Base-by-base conservation (phyloP, 2,888 invertebrate genomes). In the Holacanthella duospinosa region DNA sequence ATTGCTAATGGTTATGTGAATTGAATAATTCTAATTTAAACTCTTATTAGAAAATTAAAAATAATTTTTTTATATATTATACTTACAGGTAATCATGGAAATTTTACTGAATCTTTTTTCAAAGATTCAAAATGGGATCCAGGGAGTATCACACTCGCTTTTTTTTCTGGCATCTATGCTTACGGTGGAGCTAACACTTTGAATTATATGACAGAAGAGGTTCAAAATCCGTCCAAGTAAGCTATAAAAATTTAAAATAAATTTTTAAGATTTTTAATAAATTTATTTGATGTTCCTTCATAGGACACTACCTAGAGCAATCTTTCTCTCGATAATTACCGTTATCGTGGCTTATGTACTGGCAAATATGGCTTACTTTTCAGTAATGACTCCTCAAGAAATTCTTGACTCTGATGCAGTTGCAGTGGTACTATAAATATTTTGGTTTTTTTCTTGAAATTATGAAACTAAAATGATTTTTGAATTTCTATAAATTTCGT, bases 311-410 rank as follows among this genome's bases (percentile, higher is more conserved):
- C 94, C 94, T 0, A 83, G 89, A 58, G 93, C 93, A 27, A 93
- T 94, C 76, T 92, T 90, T 86, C 90, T 94, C 74, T 92, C 92
- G 1, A 85, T 94, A 81, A 91, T 93, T 0, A 79, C 90, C 75
- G 93, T 94, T 65, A 93, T 93, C 0, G 81, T 84, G 57, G 87
- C 94, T 68, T 94, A 95, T 78, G 88, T 90, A 63, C 78, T 93
- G 74, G 89, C 90, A 1, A 94, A 94, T 78, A 81, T 93, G 70
- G 91, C 93, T 48, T 95, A 95, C 79, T 93, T 94, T 77, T 86
- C 88, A 0, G 89, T 93, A 27, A 83, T 95, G 25, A 83, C 88
- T 6, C 86, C 87, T 61, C 80, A 81, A 36, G 93, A 93, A 78
- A 86, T 93, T 83, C 79, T 86, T 70, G 82, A 83, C 29, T 90